phyloP scores from a whole-genome alignment of 2,797 vertebrate species.

The Tragopan temminckii region DNA sequence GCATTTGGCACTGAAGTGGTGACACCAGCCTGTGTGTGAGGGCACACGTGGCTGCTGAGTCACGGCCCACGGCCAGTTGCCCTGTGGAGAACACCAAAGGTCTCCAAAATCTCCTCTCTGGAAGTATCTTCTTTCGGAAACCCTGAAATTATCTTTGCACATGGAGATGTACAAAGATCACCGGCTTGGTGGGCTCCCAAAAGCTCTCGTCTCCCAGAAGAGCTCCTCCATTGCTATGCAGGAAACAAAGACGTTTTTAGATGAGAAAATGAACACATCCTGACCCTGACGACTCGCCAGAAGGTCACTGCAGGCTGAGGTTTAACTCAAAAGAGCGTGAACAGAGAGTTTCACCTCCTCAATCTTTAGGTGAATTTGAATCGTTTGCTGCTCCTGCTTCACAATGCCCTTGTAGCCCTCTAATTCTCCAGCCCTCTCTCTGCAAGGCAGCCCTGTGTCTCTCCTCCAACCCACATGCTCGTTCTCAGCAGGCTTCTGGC shows the following conservation, averaged over 20 bases:
- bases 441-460: neutral
- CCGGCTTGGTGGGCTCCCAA: accelerated
- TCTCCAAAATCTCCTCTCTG: neutral
- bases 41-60: accelerated
- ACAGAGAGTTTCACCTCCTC: neutral
- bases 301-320: neutral
- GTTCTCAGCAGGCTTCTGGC: neutral
- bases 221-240: neutral
- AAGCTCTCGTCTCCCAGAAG: accelerated
- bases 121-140: neutral
- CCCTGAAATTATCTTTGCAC: accelerated
- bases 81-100: neutral
- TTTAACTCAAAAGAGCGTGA: neutral
- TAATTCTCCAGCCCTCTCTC: neutral
- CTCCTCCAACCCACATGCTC: neutral
- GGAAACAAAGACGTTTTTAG: conserved; percentile 6
- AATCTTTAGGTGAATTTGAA: neutral
- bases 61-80: neutral
- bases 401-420: neutral
- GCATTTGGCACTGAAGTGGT: neutral
- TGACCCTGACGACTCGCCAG: neutral
- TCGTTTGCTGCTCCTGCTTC: neutral
- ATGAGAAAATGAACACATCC: neutral
- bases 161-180: accelerated
- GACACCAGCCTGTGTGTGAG: accelerated